Evolutionary conservation across 2,888 invertebrate genomes (phyloP).

Genomic region (Conus canariensis): DNA sequence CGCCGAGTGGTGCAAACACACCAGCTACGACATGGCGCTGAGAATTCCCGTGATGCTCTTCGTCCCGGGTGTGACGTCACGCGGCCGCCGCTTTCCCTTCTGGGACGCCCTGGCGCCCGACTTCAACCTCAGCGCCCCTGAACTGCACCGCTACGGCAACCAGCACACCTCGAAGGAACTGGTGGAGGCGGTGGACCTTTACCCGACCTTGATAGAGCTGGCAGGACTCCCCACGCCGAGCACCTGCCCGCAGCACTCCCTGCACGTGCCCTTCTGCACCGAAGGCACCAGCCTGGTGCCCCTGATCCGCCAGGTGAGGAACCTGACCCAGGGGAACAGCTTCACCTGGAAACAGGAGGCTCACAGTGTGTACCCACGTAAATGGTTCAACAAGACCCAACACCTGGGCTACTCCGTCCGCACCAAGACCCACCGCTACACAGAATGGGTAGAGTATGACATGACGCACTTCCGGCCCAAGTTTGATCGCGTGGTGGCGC

Average conservation of each 20-base stretch:
- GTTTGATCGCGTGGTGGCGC: slow-evolving; percentile 48
- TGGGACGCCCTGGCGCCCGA: slow-evolving; percentile 17
- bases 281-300: slow-evolving; percentile 55
- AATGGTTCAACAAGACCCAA: not conserved
- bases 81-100: not conserved
- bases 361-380: slow-evolving; percentile 45
- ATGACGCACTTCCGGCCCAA: slow-evolving; percentile 49
- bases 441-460: slow-evolving; percentile 60
- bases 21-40: slow-evolving; percentile 66
- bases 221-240: slow-evolving; percentile 49
- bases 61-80: slow-evolving; percentile 62
- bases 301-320: slow-evolving; percentile 41
- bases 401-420: slow-evolving; percentile 61
- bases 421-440: slow-evolving; percentile 59
- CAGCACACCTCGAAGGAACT: slow-evolving; percentile 51
- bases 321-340: not conserved
- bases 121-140: not conserved
- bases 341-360: slow-evolving; percentile 42
- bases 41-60: slow-evolving; percentile 66
- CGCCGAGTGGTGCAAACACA: slow-evolving; percentile 65
- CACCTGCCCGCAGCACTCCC: slow-evolving; percentile 45
- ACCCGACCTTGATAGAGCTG: slow-evolving; percentile 61
- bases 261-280: slow-evolving; percentile 43
- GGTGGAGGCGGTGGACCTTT: slow-evolving; percentile 62
- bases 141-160: not conserved